A percentile compares a stretch with the other conserved stretches of the same genome.
These are phyloP conservation scores for Apteryx owenii DNA, from an alignment of 2,113 vertebrate species.

Conservation along the genomic window DNA sequence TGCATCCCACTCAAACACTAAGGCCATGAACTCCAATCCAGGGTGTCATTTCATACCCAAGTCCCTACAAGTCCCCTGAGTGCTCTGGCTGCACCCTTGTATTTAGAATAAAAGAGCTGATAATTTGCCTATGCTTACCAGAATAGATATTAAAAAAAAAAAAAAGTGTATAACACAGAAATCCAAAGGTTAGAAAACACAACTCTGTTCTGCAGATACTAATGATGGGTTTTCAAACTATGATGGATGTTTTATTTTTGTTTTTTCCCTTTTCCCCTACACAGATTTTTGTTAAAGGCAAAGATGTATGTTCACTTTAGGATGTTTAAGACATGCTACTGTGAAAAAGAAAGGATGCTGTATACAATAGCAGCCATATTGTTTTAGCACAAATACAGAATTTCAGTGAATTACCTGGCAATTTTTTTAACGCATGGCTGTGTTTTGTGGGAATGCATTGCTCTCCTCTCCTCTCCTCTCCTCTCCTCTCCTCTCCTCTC, in stretches of 20 bases:
- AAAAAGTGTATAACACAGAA: background rate
- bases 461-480: rapidly evolving
- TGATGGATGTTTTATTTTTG: background rate
- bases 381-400: background rate
- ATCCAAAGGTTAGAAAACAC: background rate
- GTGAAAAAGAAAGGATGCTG: background rate
- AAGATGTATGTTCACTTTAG: background rate
- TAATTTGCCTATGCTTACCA: background rate
- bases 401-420: background rate
- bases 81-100: background rate
- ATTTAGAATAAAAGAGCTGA: background rate
- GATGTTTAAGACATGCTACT: background rate
- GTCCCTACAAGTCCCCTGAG: background rate
- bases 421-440: background rate
- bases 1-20: background rate
- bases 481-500: background rate
- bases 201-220: background rate
- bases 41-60: background rate
- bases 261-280: background rate
- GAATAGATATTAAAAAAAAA: too few species aligned
- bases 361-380: background rate
- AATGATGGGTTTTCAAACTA: background rate
- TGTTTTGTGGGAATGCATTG: background rate
- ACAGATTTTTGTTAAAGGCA: background rate
- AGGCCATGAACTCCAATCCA: background rate